Conservation (phyloP, 64 coral and sea anemone genomes). For the Montipora efflorescens region DNA sequence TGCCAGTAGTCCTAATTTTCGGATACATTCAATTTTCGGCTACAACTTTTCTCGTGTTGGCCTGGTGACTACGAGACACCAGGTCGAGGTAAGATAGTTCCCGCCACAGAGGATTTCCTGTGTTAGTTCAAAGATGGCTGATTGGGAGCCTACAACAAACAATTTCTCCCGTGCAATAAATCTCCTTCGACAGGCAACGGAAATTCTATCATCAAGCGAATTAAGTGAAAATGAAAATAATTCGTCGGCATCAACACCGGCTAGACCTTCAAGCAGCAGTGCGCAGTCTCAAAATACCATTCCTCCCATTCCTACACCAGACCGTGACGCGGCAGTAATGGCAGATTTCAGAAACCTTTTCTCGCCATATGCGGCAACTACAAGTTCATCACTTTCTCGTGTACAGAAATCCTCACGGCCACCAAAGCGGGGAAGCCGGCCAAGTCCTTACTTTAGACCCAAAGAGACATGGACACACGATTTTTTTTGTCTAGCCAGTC, state of each 20-base stretch:
- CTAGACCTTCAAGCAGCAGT: conserved; percentile 15
- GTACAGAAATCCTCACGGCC: background rate
- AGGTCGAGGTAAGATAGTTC: background rate
- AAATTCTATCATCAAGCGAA: conserved; percentile 20
- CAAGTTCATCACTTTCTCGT: background rate
- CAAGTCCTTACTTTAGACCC: background rate
- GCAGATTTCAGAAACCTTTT: conserved; percentile 29
- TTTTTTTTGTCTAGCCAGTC: no score
- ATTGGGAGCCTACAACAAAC: conserved; percentile 4
- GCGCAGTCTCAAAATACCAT: background rate
- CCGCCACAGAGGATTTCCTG: background rate
- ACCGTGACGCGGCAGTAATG: background rate
- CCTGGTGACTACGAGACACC: background rate
- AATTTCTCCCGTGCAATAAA: background rate
- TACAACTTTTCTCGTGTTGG: background rate
- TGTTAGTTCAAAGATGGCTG: background rate
- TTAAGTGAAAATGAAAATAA: conserved; percentile 5
- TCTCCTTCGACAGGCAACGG: conserved; percentile 7
- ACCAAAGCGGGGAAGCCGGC: background rate
- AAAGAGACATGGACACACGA: no score
- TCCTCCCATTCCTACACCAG: background rate
- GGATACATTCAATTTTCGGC: background rate
- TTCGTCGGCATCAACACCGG: background rate
- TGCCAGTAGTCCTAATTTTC: no score
- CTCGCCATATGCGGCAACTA: background rate